Percentiles rank a stretch among this genome's conserved stretches.
Evolutionary conservation across 2,113 vertebrate genomes (phyloP).

Genomic region (Malurus alboscapulatus): DNA sequence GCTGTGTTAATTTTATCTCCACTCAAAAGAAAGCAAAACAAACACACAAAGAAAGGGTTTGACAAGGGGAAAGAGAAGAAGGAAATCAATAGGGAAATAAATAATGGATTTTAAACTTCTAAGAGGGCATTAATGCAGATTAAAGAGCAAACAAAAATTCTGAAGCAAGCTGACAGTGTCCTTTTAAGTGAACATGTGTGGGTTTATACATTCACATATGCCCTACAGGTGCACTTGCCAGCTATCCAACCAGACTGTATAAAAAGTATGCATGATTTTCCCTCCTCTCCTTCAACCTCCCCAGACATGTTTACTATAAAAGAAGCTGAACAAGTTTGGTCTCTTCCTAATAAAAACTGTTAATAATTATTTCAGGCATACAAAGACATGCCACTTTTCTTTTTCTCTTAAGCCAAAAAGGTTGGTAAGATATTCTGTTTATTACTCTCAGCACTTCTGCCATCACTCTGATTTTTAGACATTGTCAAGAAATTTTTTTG

Average conservation of each 20-base stretch:
- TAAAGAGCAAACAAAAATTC: constrained; percentile 68
- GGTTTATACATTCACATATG: constrained; percentile 70
- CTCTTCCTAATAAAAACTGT: constrained; percentile 63
- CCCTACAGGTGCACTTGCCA: constrained; percentile 68
- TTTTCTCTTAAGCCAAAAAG: constrained; percentile 48
- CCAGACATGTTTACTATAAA: constrained; percentile 63
- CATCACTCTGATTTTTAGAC: not conserved
- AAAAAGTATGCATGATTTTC: constrained; percentile 1
- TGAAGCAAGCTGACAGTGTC: constrained; percentile 69
- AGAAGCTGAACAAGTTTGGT: constrained; percentile 53
- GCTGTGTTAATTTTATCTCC: constrained; percentile 57
- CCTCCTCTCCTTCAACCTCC: not conserved
- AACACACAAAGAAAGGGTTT: not conserved
- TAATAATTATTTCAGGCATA: constrained; percentile 59
- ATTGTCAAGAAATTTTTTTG: not conserved
- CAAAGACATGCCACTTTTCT: constrained; percentile 50
- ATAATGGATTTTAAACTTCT: constrained; percentile 72
- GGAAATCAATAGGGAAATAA: constrained; percentile 70
- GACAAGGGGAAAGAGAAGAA: constrained; percentile 33
- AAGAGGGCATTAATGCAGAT: constrained; percentile 70
- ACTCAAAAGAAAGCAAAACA: constrained; percentile 57
- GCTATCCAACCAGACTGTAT: constrained; percentile 46
- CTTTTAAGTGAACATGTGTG: constrained; percentile 75
- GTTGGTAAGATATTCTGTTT: constrained; percentile 39
- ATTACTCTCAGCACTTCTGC: not conserved